Evolutionary conservation across 2,113 vertebrate genomes (phyloP).

Genomic region (Sylvilagus bachmani): DNA sequence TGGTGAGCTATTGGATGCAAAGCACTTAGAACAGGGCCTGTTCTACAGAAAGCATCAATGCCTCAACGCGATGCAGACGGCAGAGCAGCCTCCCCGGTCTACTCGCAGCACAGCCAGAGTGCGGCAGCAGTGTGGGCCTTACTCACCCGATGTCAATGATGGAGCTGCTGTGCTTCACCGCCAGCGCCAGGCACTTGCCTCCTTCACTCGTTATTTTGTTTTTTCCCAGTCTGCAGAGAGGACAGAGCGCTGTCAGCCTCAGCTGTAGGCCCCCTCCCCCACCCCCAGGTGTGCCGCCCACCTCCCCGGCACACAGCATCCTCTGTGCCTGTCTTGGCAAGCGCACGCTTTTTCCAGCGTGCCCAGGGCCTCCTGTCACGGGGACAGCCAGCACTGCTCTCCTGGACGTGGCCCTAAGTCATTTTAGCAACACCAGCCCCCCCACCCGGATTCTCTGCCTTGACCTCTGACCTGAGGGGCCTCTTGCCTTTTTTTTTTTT

Average conservation of each 20-base stretch:
- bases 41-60: neutral
- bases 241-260: neutral
- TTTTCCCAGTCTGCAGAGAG: slow-evolving; percentile 91
- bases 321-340: neutral
- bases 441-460: neutral
- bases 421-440: neutral
- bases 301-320: neutral
- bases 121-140: rapidly evolving
- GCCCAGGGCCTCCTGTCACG: neutral
- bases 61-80: neutral
- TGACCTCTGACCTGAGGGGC: neutral
- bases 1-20: neutral
- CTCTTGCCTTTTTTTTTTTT: too few species aligned
- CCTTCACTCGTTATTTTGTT: slow-evolving; percentile 94
- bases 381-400: neutral
- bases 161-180: slow-evolving; percentile 93
- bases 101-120: rapidly evolving
- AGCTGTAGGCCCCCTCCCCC: neutral
- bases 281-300: neutral
- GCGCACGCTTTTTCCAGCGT: neutral
- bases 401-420: rapidly evolving
- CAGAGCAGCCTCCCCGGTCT: neutral
- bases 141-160: slow-evolving; percentile 96
- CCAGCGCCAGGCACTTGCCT: slow-evolving; percentile 91
- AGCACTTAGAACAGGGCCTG: neutral